Conservation (phyloP, 2,113 vertebrate species). For the Dipodomys stephensi region DNA sequence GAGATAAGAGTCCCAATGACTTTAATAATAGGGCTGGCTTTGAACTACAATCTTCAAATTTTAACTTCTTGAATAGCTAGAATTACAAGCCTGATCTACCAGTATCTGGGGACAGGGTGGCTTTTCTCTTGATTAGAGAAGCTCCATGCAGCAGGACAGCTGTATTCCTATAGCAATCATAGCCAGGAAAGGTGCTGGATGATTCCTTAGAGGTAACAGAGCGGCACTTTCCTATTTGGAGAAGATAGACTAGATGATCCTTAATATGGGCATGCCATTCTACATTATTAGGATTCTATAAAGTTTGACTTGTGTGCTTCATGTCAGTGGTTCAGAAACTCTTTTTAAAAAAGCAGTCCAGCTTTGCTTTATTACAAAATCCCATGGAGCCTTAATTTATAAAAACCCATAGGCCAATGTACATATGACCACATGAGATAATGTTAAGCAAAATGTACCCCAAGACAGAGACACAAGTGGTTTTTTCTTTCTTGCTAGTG, state of each 20-base stretch:
- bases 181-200: neutral
- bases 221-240: neutral
- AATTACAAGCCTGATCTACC: too few species aligned
- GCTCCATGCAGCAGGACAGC: neutral
- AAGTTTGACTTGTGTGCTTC: neutral
- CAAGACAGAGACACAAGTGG: too few species aligned
- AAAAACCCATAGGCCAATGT: neutral
- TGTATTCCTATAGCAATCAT: neutral
- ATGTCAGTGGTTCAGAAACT: neutral
- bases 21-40: too few species aligned
- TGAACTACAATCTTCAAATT: too few species aligned
- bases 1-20: too few species aligned
- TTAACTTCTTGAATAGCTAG: too few species aligned
- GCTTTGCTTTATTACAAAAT: constrained; percentile 10
- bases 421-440: too few species aligned
- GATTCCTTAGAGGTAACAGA: neutral
- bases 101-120: too few species aligned
- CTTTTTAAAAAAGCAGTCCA: neutral
- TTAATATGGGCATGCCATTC: constrained; percentile 8
- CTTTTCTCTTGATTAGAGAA: neutral
- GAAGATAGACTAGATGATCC: neutral
- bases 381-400: neutral
- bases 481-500: too few species aligned
- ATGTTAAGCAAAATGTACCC: too few species aligned
- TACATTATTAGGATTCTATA: neutral